These are phyloP conservation scores for Papilio gigon DNA, from an alignment of 2,888 invertebrate genomes.

Conservation along the genomic window DNA sequence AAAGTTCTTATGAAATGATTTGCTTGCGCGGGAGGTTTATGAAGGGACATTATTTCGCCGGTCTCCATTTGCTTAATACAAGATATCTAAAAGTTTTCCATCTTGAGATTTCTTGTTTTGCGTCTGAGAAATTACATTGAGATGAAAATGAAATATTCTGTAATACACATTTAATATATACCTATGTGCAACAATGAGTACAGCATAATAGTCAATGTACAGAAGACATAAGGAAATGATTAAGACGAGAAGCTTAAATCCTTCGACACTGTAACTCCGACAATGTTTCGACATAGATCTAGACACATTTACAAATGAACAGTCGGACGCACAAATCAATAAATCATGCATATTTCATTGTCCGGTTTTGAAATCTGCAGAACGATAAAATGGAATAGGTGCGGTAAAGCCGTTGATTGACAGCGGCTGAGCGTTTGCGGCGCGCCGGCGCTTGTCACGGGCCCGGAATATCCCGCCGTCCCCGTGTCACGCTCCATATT, in stretches of 20 bases:
- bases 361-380: constrained; percentile 15
- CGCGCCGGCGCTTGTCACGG: constrained; percentile 24
- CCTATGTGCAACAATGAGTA: background rate
- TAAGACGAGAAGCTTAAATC: background rate
- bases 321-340: background rate
- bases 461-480: constrained; percentile 20
- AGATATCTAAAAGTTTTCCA: constrained; percentile 22
- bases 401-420: constrained; percentile 31
- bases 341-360: constrained; percentile 24
- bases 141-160: background rate
- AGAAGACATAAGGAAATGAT: too few relatives aligned
- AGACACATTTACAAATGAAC: background rate
- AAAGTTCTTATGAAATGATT: constrained; percentile 36
- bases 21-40: constrained; percentile 34
- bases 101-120: constrained; percentile 12
- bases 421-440: constrained; percentile 22
- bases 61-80: constrained; percentile 20
- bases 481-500: constrained; percentile 27
- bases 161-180: background rate
- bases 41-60: constrained; percentile 30
- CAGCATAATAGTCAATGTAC: too few relatives aligned
- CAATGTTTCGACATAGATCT: background rate
- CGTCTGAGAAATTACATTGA: background rate
- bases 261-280: too few relatives aligned
- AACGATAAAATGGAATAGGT: constrained; percentile 24